Conservation (phyloP, 2,888 invertebrate species). For the Nemoura dubitans region DNA sequence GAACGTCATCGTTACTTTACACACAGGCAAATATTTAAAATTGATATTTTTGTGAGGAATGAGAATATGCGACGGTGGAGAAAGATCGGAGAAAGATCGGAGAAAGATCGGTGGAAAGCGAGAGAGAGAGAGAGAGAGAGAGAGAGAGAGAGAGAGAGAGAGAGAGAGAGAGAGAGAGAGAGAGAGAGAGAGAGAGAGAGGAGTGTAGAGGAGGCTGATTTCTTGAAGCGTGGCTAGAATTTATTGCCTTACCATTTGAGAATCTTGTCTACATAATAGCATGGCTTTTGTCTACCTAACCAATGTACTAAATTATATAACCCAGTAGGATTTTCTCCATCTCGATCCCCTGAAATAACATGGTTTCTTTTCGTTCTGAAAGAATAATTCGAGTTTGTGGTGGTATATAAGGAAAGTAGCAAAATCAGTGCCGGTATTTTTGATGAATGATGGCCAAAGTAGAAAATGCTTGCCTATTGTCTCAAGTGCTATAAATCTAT, state of each 20-base stretch:
- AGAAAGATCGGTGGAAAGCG: background rate
- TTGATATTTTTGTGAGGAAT: no score
- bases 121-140: no score
- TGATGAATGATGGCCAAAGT: background rate
- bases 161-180: background rate
- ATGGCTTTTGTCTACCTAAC: slow-evolving; percentile 40
- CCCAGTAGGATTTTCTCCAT: background rate
- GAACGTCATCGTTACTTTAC: no score
- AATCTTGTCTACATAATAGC: slow-evolving; percentile 41
- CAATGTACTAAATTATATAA: slow-evolving; percentile 35
- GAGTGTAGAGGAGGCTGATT: background rate
- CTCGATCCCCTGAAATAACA: no score
- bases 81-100: background rate
- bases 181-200: background rate
- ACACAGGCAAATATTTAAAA: no score
- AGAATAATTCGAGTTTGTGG: no score
- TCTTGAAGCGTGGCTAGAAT: background rate
- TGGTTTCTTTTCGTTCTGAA: no score
- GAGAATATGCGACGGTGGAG: background rate
- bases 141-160: background rate
- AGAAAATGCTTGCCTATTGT: slow-evolving; percentile 29
- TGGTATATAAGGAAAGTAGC: slow-evolving; percentile 22
- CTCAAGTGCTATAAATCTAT: slow-evolving; percentile 38
- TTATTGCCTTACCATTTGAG: slow-evolving; percentile 32
- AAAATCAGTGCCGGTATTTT: slow-evolving; percentile 35